Conservation (phyloP, 2,797 vertebrate genomes). For the Gallinago solitaria region DNA sequence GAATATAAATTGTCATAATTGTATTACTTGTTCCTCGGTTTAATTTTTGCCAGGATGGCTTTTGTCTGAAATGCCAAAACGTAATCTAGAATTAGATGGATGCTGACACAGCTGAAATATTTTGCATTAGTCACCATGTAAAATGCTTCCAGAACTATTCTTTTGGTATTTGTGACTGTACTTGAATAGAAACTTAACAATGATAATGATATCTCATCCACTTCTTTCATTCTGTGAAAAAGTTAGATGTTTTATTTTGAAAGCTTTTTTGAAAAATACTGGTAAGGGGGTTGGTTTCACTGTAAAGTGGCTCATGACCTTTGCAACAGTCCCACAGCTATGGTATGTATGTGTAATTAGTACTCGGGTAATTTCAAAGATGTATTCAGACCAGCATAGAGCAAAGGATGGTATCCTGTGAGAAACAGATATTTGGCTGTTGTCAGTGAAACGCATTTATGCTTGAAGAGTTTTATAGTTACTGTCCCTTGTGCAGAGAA, state of each 20-base stretch:
- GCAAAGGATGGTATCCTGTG: not conserved
- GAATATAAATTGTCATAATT: conserved; percentile 18
- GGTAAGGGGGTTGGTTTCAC: not conserved
- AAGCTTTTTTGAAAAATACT: not conserved
- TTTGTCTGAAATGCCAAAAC: conserved; percentile 34
- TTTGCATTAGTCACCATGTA: not conserved
- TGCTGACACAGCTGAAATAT: conserved; percentile 39
- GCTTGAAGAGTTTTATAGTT: not conserved
- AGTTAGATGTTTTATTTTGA: not conserved
- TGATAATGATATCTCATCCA: not conserved
- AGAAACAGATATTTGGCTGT: not conserved
- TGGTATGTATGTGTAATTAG: not conserved
- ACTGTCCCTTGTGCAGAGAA: not conserved
- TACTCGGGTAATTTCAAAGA: not conserved
- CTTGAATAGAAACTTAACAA: not conserved
- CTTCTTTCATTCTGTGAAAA: not conserved
- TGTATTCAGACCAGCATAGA: not conserved
- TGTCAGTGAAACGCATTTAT: not conserved
- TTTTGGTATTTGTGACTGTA: not conserved
- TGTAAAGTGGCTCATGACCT: not conserved
- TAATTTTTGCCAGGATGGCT: conserved; percentile 22
- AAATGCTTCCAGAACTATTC: not conserved
- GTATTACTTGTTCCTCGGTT: not conserved
- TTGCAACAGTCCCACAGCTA: not conserved
- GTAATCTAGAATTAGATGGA: not conserved